These are phyloP conservation scores for Galaxea fascicularis DNA, from an alignment of 92 coral and sea anemone species.

Conservation along the genomic window DNA sequence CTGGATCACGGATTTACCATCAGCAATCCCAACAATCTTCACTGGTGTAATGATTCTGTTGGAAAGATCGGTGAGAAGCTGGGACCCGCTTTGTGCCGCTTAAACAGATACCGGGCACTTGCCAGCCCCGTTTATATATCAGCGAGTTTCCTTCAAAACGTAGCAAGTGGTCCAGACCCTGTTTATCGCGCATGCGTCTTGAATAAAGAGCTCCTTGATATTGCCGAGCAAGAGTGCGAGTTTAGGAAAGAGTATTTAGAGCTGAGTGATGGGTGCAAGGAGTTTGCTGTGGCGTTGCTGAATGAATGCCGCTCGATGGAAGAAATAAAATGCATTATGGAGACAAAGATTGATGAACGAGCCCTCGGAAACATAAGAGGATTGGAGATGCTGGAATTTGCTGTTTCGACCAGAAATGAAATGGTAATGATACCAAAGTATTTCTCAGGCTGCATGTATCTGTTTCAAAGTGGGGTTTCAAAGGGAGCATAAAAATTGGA, in stretches of 20 bases:
- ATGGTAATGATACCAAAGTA: too few species aligned
- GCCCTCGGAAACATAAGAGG: not conserved
- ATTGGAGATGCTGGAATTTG: slow-evolving; percentile 77
- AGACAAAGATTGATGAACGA: slow-evolving; percentile 17
- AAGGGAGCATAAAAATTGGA: too few species aligned
- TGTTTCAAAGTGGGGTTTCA: too few species aligned
- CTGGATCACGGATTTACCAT: slow-evolving; percentile 63
- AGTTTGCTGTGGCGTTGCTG: slow-evolving; percentile 78
- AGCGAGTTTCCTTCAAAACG: slow-evolving; percentile 45
- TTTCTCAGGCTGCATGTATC: too few species aligned
- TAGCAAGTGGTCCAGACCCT: slow-evolving; percentile 61
- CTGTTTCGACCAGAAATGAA: slow-evolving; percentile 71
- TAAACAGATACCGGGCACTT: slow-evolving; percentile 70
- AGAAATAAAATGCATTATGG: slow-evolving; percentile 79
- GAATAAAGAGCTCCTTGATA: slow-evolving; percentile 64
- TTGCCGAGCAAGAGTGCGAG: slow-evolving; percentile 77
- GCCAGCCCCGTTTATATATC: slow-evolving; percentile 78
- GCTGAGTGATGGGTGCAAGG: slow-evolving; percentile 78
- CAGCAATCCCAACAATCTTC: slow-evolving; percentile 58
- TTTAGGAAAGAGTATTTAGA: slow-evolving; percentile 80
- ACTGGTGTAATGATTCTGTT: slow-evolving; percentile 4
- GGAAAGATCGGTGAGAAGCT: slow-evolving; percentile 49
- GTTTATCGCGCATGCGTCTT: slow-evolving; percentile 73
- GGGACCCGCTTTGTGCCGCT: slow-evolving; percentile 68
- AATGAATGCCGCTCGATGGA: slow-evolving; percentile 87